These are phyloP conservation scores for Anastrepha obliqua DNA, from an alignment of 1,140 invertebrate species.

Conservation along the genomic window DNA sequence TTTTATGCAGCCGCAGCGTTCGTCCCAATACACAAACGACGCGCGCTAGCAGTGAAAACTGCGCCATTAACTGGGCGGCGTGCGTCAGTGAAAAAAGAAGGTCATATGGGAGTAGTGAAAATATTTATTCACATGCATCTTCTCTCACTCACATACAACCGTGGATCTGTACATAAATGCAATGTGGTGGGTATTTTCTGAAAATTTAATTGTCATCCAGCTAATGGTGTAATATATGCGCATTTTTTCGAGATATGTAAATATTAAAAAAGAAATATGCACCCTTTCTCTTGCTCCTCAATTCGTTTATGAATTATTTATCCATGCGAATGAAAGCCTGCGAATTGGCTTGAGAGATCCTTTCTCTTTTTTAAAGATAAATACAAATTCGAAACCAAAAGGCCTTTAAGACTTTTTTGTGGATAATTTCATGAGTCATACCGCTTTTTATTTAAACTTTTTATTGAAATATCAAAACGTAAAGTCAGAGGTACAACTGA, in stretches of 20 bases:
- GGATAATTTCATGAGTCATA: too few relatives aligned
- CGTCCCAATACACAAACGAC: not conserved
- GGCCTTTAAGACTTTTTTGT: too few relatives aligned
- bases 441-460: too few relatives aligned
- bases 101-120: slow-evolving; percentile 8
- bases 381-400: too few relatives aligned
- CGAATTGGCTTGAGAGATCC: not conserved
- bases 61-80: not conserved
- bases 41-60: not conserved
- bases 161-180: too few relatives aligned
- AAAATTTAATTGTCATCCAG: not conserved
- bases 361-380: not conserved
- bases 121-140: not conserved
- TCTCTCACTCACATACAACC: too few relatives aligned
- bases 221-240: slow-evolving; percentile 13
- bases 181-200: not conserved
- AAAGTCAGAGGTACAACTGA: too few relatives aligned
- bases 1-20: not conserved
- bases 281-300: not conserved
- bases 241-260: not conserved
- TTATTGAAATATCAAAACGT: too few relatives aligned
- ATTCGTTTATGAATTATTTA: too few relatives aligned
- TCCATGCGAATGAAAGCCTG: too few relatives aligned
- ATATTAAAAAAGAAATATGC: not conserved
- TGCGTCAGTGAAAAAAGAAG: not conserved